phyloP scores from a whole-genome alignment of 1,140 invertebrate genomes.

The Protaetia brevitarsis region DNA sequence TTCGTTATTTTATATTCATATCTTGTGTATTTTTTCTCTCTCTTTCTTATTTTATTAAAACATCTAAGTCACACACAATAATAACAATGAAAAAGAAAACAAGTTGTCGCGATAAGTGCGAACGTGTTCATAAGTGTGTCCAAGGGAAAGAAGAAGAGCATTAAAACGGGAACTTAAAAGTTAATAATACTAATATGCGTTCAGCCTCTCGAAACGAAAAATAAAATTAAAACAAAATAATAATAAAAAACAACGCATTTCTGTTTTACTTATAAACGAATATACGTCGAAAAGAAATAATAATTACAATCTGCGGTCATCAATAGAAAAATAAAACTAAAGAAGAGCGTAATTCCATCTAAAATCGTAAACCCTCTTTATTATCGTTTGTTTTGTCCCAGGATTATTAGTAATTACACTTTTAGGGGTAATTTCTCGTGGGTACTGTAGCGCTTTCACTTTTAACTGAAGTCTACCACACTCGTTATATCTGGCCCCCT shows the following conservation, averaged over 20 bases:
- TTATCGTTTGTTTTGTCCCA: conserved; percentile 7
- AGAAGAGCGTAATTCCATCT: conserved; percentile 2
- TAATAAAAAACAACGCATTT: too few species aligned
- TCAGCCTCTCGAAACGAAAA: conserved; percentile 6
- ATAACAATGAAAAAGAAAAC: conserved; percentile 31
- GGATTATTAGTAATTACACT: background rate
- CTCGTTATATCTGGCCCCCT: background rate
- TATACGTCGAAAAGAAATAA: background rate
- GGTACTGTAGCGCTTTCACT: background rate
- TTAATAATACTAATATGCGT: background rate
- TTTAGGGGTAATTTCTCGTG: background rate
- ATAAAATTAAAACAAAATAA: background rate
- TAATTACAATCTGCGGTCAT: background rate
- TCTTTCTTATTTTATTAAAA: conserved; percentile 30
- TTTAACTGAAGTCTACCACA: background rate
- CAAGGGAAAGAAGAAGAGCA: background rate
- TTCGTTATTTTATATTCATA: too few species aligned
- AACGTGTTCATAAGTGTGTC: background rate
- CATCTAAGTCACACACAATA: conserved; percentile 38
- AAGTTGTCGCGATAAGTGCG: background rate
- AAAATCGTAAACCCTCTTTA: background rate
- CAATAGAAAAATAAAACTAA: background rate
- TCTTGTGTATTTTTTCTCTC: background rate
- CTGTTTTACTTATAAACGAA: background rate
- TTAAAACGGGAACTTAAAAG: background rate